These are phyloP conservation scores for Dicycla oo DNA, from an alignment of 2,888 invertebrate genomes.

Conservation along the genomic window DNA sequence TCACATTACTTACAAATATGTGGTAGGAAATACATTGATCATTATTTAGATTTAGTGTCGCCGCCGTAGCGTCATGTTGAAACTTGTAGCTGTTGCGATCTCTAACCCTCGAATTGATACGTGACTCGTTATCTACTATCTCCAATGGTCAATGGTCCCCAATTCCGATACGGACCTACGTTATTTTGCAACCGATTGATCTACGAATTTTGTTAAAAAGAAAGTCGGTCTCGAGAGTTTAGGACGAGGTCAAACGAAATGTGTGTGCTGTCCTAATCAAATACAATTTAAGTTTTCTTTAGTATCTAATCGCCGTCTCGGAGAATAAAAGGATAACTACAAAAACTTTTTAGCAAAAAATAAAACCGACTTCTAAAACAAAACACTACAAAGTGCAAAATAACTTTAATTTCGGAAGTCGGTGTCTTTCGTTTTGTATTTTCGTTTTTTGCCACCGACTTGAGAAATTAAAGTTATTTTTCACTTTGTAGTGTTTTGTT, in stretches of 20 bases:
- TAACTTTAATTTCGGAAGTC: too few species aligned
- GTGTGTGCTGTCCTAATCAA: background rate
- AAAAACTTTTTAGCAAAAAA: too few species aligned
- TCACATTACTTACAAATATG: conserved; percentile 3
- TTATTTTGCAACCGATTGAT: conserved; percentile 1
- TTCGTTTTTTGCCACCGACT: too few species aligned
- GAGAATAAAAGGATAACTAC: too few species aligned
- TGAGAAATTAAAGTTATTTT: too few species aligned
- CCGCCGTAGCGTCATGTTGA: background rate
- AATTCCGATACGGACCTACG: background rate
- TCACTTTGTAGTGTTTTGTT: too few species aligned
- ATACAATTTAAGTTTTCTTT: background rate
- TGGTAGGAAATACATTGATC: conserved; percentile 11
- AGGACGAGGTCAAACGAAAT: background rate
- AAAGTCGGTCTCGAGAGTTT: background rate
- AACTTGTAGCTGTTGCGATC: conserved; percentile 25
- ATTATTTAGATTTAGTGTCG: conserved; percentile 10
- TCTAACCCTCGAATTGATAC: conserved; percentile 15
- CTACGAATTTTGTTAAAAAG: background rate
- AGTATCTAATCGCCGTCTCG: too few species aligned
- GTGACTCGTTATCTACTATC: background rate
- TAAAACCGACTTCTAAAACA: too few species aligned
- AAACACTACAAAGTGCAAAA: too few species aligned
- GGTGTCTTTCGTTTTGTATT: too few species aligned
- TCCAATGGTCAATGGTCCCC: background rate